Percentiles rank a stretch among this genome's conserved stretches.
These are phyloP conservation scores for Tetramorium simillimum DNA, from an alignment of 1,140 invertebrate genomes.

Conservation along the genomic window DNA sequence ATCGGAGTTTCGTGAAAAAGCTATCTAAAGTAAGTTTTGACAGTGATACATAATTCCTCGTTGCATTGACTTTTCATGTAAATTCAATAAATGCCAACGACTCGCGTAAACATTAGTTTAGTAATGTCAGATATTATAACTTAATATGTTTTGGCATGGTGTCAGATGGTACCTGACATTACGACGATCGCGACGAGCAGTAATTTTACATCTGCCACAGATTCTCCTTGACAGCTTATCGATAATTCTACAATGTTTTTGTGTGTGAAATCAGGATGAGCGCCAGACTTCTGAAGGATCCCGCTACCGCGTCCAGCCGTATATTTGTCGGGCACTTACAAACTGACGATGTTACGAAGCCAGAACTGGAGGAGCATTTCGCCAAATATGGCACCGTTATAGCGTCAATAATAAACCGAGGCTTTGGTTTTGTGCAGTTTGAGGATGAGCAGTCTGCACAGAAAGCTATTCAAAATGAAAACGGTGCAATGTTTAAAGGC, in stretches of 20 bases:
- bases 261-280: constrained; percentile 73
- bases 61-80: not conserved
- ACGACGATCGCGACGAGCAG: not conserved
- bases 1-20: not conserved
- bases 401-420: constrained; percentile 90
- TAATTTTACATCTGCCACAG: not conserved
- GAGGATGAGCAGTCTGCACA: constrained; percentile 90
- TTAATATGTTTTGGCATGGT: not conserved
- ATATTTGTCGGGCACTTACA: constrained; percentile 92
- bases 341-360: constrained; percentile 87
- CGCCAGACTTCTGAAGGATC: constrained; percentile 88
- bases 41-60: not conserved
- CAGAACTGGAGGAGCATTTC: constrained; percentile 91
- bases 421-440: constrained; percentile 95
- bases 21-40: constrained; percentile 3
- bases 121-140: not conserved
- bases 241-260: not conserved
- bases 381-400: constrained; percentile 90
- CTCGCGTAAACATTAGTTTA: not conserved
- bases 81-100: not conserved
- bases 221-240: not conserved
- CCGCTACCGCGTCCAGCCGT: constrained; percentile 88
- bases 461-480: constrained; percentile 89
- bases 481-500: constrained; percentile 90
- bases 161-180: not conserved